Evolutionary conservation across 2,888 invertebrate genomes (phyloP).

Genomic region (Alitta virens): DNA sequence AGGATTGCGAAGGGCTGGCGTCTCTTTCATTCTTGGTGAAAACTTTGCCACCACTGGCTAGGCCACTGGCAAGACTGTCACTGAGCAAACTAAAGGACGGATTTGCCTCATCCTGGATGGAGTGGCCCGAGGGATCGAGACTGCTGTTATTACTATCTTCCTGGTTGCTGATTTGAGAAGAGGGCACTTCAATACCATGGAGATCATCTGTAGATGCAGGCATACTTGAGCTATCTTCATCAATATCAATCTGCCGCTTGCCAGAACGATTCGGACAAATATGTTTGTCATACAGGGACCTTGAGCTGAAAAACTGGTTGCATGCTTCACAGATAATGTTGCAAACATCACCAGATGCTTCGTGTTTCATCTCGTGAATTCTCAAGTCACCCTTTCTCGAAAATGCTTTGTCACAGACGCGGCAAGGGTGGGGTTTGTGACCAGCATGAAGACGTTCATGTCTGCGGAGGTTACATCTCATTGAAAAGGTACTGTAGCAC

Average conservation of each 20-base stretch:
- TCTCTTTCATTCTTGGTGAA: no score
- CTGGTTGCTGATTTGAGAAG: not conserved
- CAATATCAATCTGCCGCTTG: not conserved
- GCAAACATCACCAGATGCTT: not conserved
- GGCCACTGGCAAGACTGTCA: no score
- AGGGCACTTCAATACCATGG: not conserved
- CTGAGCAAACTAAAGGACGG: not conserved
- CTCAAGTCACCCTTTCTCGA: conserved; percentile 25
- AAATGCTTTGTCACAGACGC: conserved; percentile 21
- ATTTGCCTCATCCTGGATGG: not conserved
- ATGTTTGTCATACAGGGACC: not conserved
- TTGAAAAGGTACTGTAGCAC: conserved; percentile 27
- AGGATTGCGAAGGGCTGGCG: not conserved
- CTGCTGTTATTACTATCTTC: no score
- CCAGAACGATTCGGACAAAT: not conserved
- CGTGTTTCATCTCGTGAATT: conserved; percentile 24
- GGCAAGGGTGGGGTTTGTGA: conserved; percentile 24
- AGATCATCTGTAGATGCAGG: not conserved
- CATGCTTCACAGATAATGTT: not conserved
- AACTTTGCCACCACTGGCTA: no score
- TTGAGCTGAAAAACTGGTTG: not conserved
- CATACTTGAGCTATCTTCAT: not conserved
- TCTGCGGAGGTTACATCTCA: conserved; percentile 26
- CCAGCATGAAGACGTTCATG: conserved; percentile 30
- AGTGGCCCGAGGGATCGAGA: no score